Evolutionary conservation across 2,797 vertebrate species (phyloP).

Genomic region (Hemitrygon akajei): DNA sequence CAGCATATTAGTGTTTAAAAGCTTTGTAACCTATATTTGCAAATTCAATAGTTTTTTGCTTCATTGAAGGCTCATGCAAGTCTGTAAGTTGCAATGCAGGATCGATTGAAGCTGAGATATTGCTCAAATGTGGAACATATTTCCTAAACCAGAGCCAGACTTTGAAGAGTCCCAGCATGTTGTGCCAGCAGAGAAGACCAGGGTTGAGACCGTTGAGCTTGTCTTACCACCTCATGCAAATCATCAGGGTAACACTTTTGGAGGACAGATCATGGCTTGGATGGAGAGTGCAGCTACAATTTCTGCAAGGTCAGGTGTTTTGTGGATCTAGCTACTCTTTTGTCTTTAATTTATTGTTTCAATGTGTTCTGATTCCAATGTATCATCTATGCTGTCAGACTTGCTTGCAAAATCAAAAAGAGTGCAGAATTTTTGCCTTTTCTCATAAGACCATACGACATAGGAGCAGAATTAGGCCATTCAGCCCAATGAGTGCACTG

Average conservation of each 20-base stretch:
- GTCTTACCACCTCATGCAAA: conserved; percentile 90
- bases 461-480: no score
- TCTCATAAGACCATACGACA: no score
- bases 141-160: conserved; percentile 43
- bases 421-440: background rate
- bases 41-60: background rate
- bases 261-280: conserved; percentile 98
- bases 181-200: conserved; percentile 69
- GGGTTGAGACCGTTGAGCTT: conserved; percentile 90
- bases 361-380: no score
- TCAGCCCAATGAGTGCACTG: no score
- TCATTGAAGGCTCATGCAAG: background rate
- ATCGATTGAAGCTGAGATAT: background rate
- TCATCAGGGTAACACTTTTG: conserved; percentile 92
- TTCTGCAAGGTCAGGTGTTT: conserved; percentile 71
- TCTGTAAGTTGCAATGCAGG: background rate
- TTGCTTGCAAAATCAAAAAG: background rate
- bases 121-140: background rate
- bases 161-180: conserved; percentile 55
- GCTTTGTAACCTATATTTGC: no score
- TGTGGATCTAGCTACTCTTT: background rate
- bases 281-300: conserved; percentile 98
- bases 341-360: background rate
- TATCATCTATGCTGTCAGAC: background rate
- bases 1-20: background rate